phyloP scores from a whole-genome alignment of 2,113 vertebrate genomes.

The Urocolius indicus region DNA sequence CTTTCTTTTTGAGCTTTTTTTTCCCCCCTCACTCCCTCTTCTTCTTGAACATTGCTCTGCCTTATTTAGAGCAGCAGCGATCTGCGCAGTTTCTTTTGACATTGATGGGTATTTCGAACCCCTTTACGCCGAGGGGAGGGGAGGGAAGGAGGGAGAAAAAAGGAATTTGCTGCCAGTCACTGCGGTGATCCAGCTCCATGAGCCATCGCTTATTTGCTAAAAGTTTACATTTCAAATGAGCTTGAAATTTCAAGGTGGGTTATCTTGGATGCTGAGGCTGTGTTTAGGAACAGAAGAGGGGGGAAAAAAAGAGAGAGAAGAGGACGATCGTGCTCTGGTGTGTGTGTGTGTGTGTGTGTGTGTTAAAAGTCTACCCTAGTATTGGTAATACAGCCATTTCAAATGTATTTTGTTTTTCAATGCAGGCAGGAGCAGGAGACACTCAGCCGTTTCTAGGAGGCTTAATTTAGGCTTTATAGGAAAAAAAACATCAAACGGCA shows the following conservation, averaged over 20 bases:
- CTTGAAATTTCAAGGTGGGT: slow-evolving; percentile 45
- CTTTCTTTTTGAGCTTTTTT: not conserved
- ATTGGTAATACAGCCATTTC: slow-evolving; percentile 8
- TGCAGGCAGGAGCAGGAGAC: slow-evolving; percentile 46
- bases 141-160: slow-evolving; percentile 20
- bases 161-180: slow-evolving; percentile 71
- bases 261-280: not conserved
- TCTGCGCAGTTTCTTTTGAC: slow-evolving; percentile 75
- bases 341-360: not conserved
- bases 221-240: slow-evolving; percentile 76
- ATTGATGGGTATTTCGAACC: slow-evolving; percentile 76
- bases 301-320: not conserved
- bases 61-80: slow-evolving; percentile 77
- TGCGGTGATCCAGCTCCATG: not conserved
- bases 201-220: slow-evolving; percentile 57
- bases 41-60: slow-evolving; percentile 53
- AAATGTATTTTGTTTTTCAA: slow-evolving; percentile 64
- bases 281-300: not conserved
- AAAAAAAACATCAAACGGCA: slow-evolving; percentile 67
- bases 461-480: slow-evolving; percentile 76
- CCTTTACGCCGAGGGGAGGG: slow-evolving; percentile 28
- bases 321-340: not conserved
- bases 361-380: not conserved
- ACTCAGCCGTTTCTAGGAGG: slow-evolving; percentile 49
- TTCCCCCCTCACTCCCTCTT: not conserved